Percentiles rank a stretch among this genome's conserved stretches.
Evolutionary conservation across 2,888 invertebrate genomes (phyloP).

Genomic region (Drosophila borealis): DNA sequence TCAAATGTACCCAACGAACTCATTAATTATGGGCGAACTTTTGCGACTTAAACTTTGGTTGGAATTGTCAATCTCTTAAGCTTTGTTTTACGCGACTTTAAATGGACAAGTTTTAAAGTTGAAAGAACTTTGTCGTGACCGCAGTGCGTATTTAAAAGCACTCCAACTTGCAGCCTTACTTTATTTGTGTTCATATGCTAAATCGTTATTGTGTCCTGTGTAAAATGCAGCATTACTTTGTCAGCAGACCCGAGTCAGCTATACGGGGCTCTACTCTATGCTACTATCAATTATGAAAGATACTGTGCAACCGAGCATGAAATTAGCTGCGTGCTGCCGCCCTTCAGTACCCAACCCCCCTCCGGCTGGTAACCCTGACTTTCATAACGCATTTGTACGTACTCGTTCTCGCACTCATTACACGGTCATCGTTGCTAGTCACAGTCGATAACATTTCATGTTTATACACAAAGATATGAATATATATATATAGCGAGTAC

Average conservation of each 20-base stretch:
- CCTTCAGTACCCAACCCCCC: slow-evolving; percentile 18
- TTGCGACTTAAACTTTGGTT: not conserved
- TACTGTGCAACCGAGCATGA: slow-evolving; percentile 73
- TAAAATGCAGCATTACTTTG: slow-evolving; percentile 4
- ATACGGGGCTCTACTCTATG: slow-evolving; percentile 10
- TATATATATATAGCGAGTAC: not conserved
- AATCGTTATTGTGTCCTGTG: slow-evolving; percentile 33
- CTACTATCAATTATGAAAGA: slow-evolving; percentile 67
- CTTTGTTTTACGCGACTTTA: not conserved
- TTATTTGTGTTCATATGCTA: not conserved
- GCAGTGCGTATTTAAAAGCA: slow-evolving; percentile 42
- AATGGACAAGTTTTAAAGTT: slow-evolving; percentile 21
- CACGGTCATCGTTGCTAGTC: slow-evolving; percentile 54
- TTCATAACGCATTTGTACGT: slow-evolving; percentile 36
- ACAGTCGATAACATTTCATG: slow-evolving; percentile 65
- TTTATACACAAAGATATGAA: slow-evolving; percentile 6
- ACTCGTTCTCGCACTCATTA: slow-evolving; percentile 40
- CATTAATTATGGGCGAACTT: slow-evolving; percentile 7
- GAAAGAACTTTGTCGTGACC: slow-evolving; percentile 21
- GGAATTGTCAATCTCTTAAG: not conserved
- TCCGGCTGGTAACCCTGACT: slow-evolving; percentile 47
- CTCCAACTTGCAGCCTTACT: not conserved
- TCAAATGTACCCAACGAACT: not conserved
- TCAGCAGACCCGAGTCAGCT: slow-evolving; percentile 1
- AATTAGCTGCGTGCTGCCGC: slow-evolving; percentile 70